These are phyloP conservation scores for Poecilia velifera DNA, from an alignment of 2,797 vertebrate species.

Conservation along the genomic window DNA sequence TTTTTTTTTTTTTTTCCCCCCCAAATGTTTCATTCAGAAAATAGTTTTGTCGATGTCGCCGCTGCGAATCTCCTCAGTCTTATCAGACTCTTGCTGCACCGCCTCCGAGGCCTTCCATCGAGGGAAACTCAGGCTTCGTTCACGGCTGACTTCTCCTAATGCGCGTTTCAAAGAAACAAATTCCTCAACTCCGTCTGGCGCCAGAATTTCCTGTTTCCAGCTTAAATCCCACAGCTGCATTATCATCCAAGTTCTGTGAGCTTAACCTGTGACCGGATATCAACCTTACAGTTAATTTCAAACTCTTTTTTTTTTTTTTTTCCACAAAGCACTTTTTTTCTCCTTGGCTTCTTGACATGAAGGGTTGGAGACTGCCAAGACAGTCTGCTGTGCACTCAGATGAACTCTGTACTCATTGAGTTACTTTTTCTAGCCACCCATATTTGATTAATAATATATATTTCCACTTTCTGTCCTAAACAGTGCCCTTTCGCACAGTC, in stretches of 20 bases:
- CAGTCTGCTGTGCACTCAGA: background rate
- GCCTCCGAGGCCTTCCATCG: conserved; percentile 13
- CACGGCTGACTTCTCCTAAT: conserved; percentile 53
- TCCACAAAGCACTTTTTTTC: background rate
- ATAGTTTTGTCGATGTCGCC: conserved; percentile 19
- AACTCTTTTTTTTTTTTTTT: conserved; percentile 2
- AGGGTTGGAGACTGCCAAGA: conserved; percentile 11
- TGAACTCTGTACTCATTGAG: background rate
- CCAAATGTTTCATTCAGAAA: background rate
- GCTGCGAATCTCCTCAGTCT: conserved; percentile 28
- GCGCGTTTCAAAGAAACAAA: conserved; percentile 58
- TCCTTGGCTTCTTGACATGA: conserved; percentile 14
- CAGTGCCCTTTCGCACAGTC: background rate
- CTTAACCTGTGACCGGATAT: conserved; percentile 57
- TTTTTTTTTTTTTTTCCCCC: no score
- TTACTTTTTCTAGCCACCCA: background rate
- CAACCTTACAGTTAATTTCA: conserved; percentile 38
- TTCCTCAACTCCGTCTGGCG: conserved; percentile 64
- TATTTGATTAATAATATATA: background rate
- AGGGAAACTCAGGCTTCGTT: conserved; percentile 45
- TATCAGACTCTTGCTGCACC: conserved; percentile 42
- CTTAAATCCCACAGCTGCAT: conserved; percentile 63
- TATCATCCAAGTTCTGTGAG: conserved; percentile 43
- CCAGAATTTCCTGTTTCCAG: conserved; percentile 78
- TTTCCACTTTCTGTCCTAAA: background rate